phyloP scores from a whole-genome alignment of 2,113 vertebrate genomes.

The Alethe castanea region DNA sequence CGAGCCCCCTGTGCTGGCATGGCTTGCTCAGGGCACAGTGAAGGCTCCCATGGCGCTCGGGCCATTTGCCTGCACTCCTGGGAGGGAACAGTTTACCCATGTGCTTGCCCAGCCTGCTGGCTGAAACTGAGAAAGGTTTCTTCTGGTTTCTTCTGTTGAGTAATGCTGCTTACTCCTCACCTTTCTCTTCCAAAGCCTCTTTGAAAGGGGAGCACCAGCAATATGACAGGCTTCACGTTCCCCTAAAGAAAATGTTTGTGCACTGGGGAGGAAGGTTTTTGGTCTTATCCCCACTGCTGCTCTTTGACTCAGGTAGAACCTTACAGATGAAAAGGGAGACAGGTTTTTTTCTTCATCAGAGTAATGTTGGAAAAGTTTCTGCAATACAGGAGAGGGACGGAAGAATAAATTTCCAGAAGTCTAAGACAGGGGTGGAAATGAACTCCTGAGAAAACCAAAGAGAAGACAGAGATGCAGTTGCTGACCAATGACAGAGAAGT shows the following conservation, averaged over 20 bases:
- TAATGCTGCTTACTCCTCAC: not conserved
- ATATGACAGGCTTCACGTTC: not conserved
- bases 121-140: not conserved
- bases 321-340: not conserved
- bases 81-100: not conserved
- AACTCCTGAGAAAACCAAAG: not conserved
- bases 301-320: not conserved
- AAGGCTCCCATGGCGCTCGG: not conserved
- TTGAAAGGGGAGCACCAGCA: not conserved
- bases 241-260: not conserved
- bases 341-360: not conserved
- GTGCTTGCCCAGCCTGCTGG: not conserved
- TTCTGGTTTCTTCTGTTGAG: not conserved
- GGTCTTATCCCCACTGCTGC: not conserved
- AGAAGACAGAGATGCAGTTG: not conserved
- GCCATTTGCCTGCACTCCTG: not conserved
- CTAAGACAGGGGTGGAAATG: not conserved
- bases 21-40: accelerated
- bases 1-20: not conserved
- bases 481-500: not conserved
- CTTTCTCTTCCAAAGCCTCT: not conserved
- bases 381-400: not conserved
- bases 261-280: not conserved
- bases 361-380: not conserved
- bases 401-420: not conserved